These are phyloP conservation scores for Botrylloides violaceus DNA, from an alignment of 23 tunicate species.

Conservation along the genomic window DNA sequence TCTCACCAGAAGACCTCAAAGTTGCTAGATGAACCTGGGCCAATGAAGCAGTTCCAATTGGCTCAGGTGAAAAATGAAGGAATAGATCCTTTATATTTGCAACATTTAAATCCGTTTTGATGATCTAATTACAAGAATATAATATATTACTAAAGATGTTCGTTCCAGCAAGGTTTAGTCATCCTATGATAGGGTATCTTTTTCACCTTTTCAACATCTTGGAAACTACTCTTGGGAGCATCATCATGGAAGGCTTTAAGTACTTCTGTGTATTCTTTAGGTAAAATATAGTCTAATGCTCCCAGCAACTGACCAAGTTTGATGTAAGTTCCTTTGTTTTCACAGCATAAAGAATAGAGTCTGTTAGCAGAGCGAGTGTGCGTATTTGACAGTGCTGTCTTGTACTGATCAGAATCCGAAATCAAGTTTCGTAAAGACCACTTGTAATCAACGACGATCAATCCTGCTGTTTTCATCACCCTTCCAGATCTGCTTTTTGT, in stretches of 20 bases:
- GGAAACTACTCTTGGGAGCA: conserved; percentile 71
- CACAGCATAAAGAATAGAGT: conserved; percentile 61
- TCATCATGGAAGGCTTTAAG: conserved; percentile 80
- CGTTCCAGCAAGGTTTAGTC: too few relatives aligned
- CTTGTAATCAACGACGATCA: conserved; percentile 63
- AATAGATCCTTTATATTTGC: conserved; percentile 58
- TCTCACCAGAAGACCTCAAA: conserved; percentile 32
- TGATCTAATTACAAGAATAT: conserved; percentile 27
- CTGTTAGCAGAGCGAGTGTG: conserved; percentile 75
- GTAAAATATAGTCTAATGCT: conserved; percentile 88
- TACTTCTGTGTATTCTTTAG: conserved; percentile 61
- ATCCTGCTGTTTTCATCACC: conserved; percentile 41
- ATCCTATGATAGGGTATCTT: too few relatives aligned
- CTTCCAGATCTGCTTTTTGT: conserved; percentile 37
- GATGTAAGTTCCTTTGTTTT: conserved; percentile 83
- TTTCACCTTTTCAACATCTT: conserved; percentile 65
- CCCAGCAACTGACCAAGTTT: conserved; percentile 96
- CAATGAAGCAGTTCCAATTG: conserved; percentile 93
- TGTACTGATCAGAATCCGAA: conserved; percentile 26
- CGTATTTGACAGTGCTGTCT: conserved; percentile 44
- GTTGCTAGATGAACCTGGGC: conserved; percentile 90
- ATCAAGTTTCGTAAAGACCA: conserved; percentile 29
- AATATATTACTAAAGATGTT: background rate
- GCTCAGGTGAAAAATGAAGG: conserved; percentile 41
- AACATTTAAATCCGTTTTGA: conserved; percentile 51